Base-by-base conservation (phyloP, 2,797 vertebrate species). In the Neoniphon sammara region DNA sequence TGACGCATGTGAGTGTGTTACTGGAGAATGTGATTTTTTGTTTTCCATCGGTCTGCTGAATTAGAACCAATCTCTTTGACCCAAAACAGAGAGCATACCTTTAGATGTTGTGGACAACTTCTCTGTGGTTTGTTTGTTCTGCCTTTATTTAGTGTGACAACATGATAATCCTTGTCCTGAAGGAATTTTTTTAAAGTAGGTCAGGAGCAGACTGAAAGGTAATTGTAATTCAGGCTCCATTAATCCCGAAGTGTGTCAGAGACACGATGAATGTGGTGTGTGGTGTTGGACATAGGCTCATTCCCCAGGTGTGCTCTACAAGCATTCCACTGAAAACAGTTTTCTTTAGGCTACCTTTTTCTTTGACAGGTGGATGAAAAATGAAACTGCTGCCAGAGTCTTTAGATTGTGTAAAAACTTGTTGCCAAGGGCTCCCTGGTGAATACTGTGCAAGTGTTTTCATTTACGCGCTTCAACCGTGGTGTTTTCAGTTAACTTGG, bases 341-440 rank as follows among this genome's bases (percentile, higher is more conserved):
- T 83, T 74, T 85, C 79, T 88, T 77, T 50, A 75, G 76, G 81
- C 56, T 58, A 50, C 58, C 34, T 70, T 77, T 72, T 73, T 75
- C 34, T 81, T 46, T 84, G 77, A 81, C 73, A 74, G 76, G 68
- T 78, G 57, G n/a, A 56, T 72, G 54, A 84, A 55, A 73, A 74
- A 67, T 66, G 30, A 70, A 77, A 66, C 62, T 66, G 70, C 58
- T 63, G 31, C 49, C 17, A 12, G 3, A 73, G 66, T 84, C 56
- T 52, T 73, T 60, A 74, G 34, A 61, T 2, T 25, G 59, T 47
- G 27, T 14, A 14, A 55, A 67, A 86, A 72, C 20, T 0, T 39
- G 55, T 56, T 76, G 69, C 66, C 74, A 15, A 34, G 23, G 64
- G 63, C 68, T 39, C 14, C 58, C 39, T 73, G 23, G 36, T 30